A percentile compares a stretch with the other conserved stretches of the same genome.
Evolutionary conservation across 2,888 invertebrate species (phyloP).

Genomic region (Petrolisthes cinctipes): DNA sequence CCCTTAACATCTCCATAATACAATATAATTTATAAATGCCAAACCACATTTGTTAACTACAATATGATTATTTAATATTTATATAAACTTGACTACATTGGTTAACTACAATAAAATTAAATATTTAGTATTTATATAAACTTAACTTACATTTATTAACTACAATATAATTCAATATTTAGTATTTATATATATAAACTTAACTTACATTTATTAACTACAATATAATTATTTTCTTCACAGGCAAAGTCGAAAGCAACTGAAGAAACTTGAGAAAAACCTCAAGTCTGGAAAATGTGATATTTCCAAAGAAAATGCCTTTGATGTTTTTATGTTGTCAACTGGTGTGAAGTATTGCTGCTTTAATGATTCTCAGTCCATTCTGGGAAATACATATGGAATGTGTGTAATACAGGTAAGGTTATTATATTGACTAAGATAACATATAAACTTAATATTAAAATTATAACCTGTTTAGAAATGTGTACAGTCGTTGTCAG

Average conservation of each 20-base stretch:
- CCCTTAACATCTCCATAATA: too few relatives aligned
- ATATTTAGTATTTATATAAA: neutral
- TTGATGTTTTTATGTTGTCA: constrained; percentile 94
- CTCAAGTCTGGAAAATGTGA: constrained; percentile 88
- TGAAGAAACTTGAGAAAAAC: constrained; percentile 86
- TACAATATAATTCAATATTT: neutral
- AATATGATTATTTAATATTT: too few relatives aligned
- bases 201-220: neutral
- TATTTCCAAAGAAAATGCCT: constrained; percentile 84
- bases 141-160: neutral
- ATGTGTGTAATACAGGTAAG: constrained; percentile 90
- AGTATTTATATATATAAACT: too few relatives aligned
- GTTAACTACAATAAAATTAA: too few relatives aligned
- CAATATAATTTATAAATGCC: too few relatives aligned
- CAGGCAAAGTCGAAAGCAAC: constrained; percentile 81
- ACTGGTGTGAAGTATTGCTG: constrained; percentile 97
- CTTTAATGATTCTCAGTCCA: constrained; percentile 96
- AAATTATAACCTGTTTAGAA: too few relatives aligned
- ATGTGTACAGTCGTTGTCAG: constrained; percentile 68
- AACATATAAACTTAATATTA: too few relatives aligned
- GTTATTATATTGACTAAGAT: neutral
- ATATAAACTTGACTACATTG: too few relatives aligned
- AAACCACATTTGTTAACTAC: too few relatives aligned
- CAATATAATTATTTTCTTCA: neutral
- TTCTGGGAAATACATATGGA: constrained; percentile 96